These are phyloP conservation scores for Apogon talboti DNA, from an alignment of 2,797 vertebrate species.

Conservation along the genomic window DNA sequence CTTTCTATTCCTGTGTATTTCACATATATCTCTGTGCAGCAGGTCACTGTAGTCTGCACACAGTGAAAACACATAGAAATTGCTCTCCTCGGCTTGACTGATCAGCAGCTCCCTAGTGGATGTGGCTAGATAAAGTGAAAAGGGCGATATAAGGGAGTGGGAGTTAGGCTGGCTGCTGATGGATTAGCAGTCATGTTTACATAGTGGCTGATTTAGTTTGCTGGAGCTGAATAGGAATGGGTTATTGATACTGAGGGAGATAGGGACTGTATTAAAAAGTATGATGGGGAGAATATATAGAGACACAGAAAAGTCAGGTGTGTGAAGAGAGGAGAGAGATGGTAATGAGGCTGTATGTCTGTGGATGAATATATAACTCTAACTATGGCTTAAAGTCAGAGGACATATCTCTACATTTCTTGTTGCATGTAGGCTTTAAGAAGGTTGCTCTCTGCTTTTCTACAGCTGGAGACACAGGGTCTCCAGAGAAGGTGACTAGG, in stretches of 20 bases:
- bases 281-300: constrained; percentile 38
- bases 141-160: constrained; percentile 62
- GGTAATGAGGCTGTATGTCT: constrained; percentile 23
- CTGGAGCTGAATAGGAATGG: constrained; percentile 63
- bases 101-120: constrained; percentile 70
- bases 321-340: constrained; percentile 11
- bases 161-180: constrained; percentile 62
- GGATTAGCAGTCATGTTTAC: constrained; percentile 79
- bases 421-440: background rate
- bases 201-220: constrained; percentile 70
- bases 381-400: constrained; percentile 8
- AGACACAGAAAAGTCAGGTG: constrained; percentile 29
- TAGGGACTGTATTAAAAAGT: constrained; percentile 49
- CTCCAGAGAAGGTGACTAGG: constrained; percentile 38
- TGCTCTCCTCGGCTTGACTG: constrained; percentile 61
- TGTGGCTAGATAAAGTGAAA: constrained; percentile 66
- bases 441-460: constrained; percentile 21
- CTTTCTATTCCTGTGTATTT: constrained; percentile 21
- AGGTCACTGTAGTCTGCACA: constrained; percentile 38
- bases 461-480: constrained; percentile 28
- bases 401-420: constrained; percentile 9
- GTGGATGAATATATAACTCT: constrained; percentile 4
- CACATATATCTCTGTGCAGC: constrained; percentile 30
- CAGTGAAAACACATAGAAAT: constrained; percentile 53
- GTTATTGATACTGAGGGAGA: constrained; percentile 68